A percentile compares a stretch with the other conserved stretches of the same genome.
These are phyloP conservation scores for Mesembrinibis cayennensis DNA, from an alignment of 2,113 vertebrate species.

Conservation along the genomic window DNA sequence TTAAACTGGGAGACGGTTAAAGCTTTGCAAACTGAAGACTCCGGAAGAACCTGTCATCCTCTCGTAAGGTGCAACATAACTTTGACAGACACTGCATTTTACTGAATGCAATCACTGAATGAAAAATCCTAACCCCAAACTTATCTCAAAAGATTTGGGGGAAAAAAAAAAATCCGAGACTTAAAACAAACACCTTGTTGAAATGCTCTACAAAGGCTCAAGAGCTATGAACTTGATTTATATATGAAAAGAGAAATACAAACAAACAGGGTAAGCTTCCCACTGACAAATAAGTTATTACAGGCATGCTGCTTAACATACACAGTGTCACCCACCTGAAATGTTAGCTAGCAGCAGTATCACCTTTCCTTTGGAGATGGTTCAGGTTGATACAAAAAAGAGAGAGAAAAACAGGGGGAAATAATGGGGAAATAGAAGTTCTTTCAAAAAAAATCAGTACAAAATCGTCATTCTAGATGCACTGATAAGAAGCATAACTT, in stretches of 20 bases:
- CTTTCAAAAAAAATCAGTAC: too few relatives aligned
- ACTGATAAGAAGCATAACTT: background rate
- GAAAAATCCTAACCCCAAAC: constrained; percentile 8
- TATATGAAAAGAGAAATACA: background rate
- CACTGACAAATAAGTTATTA: background rate
- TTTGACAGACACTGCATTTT: constrained; percentile 5
- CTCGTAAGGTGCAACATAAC: background rate
- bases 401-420: background rate
- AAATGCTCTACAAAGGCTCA: background rate
- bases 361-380: background rate
- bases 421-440: too few relatives aligned
- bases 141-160: background rate
- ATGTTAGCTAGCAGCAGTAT: background rate
- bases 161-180: background rate
- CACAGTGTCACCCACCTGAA: background rate
- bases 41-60: background rate
- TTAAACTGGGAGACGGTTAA: background rate
- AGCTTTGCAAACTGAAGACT: background rate
- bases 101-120: background rate
- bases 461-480: background rate
- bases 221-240: constrained; percentile 18
- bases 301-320: background rate
- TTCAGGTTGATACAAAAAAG: background rate
- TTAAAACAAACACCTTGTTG: constrained; percentile 7
- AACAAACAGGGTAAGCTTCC: background rate